Percentiles rank a stretch among this genome's conserved stretches.
phyloP scores from a whole-genome alignment of 1,140 invertebrate genomes.

The Cylas formicarius region DNA sequence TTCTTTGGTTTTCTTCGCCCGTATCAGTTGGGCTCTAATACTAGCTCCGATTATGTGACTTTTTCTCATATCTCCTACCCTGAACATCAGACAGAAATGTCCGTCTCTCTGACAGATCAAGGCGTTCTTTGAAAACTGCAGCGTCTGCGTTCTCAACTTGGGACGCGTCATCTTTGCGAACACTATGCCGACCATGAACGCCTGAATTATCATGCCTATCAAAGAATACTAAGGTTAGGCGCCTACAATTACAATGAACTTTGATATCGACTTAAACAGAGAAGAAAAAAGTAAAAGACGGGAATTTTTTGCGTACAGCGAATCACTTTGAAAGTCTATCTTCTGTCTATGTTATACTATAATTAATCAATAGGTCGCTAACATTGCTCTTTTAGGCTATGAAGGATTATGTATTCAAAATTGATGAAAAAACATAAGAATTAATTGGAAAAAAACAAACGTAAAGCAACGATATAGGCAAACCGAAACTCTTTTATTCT shows the following conservation, averaged over 20 bases:
- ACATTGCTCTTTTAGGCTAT: too few species aligned
- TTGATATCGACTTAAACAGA: too few species aligned
- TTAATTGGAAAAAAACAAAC: too few species aligned
- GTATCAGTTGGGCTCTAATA: constrained; percentile 85
- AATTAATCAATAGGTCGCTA: too few species aligned
- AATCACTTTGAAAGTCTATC: too few species aligned
- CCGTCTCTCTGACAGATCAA: constrained; percentile 91
- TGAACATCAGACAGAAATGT: constrained; percentile 86
- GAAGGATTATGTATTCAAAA: too few species aligned
- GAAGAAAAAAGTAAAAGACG: too few species aligned
- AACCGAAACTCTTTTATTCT: too few species aligned
- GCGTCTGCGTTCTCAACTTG: constrained; percentile 91
- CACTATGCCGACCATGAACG: constrained; percentile 71
- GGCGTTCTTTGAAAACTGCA: constrained; percentile 91
- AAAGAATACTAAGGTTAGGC: constrained; percentile 76
- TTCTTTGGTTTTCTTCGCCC: constrained; percentile 81
- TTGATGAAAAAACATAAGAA: too few species aligned
- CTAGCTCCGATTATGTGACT: constrained; percentile 94
- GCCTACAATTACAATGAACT: constrained; percentile 32
- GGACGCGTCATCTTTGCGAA: constrained; percentile 92
- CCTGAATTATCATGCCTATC: constrained; percentile 77
- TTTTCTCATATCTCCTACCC: constrained; percentile 97
- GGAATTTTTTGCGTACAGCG: too few species aligned
- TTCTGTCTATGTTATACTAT: too few species aligned
- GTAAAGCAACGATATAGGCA: too few species aligned